A percentile compares a stretch with the other conserved stretches of the same genome.
phyloP scores from a whole-genome alignment of 2,888 invertebrate species.

The Lamellibrachia satsuma region DNA sequence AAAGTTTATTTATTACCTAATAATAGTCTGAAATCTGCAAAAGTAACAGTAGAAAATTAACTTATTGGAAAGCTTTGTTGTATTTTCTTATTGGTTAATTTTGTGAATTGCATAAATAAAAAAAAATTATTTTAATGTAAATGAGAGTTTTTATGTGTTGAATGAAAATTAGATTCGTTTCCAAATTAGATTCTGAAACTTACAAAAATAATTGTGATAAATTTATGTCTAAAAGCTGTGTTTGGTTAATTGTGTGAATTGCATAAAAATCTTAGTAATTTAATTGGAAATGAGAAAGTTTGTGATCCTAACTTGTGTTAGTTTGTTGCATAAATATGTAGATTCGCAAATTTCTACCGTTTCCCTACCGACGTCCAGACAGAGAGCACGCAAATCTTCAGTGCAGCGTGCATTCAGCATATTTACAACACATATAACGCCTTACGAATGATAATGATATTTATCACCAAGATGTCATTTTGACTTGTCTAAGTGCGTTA shows the following conservation, averaged over 20 bases:
- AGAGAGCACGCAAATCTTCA: not conserved
- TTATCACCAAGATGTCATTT: not conserved
- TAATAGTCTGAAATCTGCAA: not conserved
- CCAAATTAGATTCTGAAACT: not conserved
- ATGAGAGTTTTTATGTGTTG: not conserved
- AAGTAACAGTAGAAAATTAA: not conserved
- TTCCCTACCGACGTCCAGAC: not conserved
- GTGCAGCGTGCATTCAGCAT: not conserved
- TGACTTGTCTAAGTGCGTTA: not conserved
- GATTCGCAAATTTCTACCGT: not conserved
- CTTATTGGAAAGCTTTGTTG: not conserved
- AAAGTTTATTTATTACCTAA: not conserved
- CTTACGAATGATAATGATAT: not conserved
- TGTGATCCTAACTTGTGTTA: not conserved
- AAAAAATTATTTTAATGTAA: not conserved
- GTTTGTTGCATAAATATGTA: not conserved
- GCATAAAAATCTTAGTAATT: not conserved
- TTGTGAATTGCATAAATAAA: not conserved
- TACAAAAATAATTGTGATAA: not conserved
- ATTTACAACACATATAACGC: not conserved
- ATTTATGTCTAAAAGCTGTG: not conserved
- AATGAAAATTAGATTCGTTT: not conserved
- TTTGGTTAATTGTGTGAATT: not conserved
- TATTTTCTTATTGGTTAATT: conserved; percentile 4
- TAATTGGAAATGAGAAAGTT: not conserved